Evolutionary conservation across 2,888 invertebrate species (phyloP).

Genomic region (Tineola bisselliella): DNA sequence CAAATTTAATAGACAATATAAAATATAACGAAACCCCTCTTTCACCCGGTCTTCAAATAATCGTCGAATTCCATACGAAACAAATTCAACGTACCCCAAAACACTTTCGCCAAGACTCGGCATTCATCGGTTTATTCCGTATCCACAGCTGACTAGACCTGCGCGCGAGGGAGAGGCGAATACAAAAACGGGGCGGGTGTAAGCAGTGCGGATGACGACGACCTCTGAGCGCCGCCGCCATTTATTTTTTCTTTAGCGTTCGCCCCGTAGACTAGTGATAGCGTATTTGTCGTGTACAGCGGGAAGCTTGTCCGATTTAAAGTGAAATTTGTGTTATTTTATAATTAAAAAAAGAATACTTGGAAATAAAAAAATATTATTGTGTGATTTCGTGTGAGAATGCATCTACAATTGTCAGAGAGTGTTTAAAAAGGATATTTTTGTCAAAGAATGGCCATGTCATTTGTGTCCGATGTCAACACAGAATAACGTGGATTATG

Average conservation of each 20-base stretch:
- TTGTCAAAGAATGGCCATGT: slow-evolving; percentile 2
- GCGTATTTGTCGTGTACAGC: slow-evolving; percentile 31
- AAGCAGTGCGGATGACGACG: slow-evolving; percentile 39
- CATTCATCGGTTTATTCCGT: slow-evolving; percentile 42
- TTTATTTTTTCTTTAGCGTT: slow-evolving; percentile 58
- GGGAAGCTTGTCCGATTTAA: neutral
- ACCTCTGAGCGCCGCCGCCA: slow-evolving; percentile 38
- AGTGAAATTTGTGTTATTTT: slow-evolving; percentile 5
- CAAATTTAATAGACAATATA: no score
- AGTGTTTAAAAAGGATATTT: neutral
- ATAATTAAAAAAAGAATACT: no score
- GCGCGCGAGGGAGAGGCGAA: slow-evolving; percentile 36
- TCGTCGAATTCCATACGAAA: neutral
- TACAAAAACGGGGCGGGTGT: slow-evolving; percentile 21
- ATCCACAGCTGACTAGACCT: slow-evolving; percentile 61
- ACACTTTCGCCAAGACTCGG: slow-evolving; percentile 60
- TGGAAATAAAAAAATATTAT: neutral
- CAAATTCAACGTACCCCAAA: slow-evolving; percentile 29
- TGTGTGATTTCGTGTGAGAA: neutral
- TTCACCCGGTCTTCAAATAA: neutral
- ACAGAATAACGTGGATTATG: slow-evolving; percentile 63
- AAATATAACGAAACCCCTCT: neutral
- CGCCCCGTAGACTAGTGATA: slow-evolving; percentile 46
- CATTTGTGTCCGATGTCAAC: slow-evolving; percentile 52
- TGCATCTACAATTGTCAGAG: neutral